Base-by-base conservation (phyloP, 2,888 invertebrate genomes). In the Eulithis testata region DNA sequence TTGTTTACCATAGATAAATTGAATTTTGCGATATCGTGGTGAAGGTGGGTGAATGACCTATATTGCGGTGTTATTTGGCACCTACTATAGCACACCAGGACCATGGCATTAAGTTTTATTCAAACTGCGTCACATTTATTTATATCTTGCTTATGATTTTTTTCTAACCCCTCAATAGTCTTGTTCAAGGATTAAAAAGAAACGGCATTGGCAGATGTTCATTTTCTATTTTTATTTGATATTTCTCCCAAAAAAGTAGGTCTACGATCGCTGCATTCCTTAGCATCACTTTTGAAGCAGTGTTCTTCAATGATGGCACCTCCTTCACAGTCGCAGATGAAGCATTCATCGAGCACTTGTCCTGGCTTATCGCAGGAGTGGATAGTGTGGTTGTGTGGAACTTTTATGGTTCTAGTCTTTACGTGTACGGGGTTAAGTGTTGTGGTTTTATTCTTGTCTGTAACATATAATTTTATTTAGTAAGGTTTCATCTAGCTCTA, bases 261-360 rank as follows among this genome's bases (percentile, higher is more conserved):
- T 8, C 57, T 70, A 0, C 72, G 73, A 14, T 82, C 55, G 0
- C 36, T 62, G 57, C 91, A 91, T 0, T 71, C 70, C 0, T 67
- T 54, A 0, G 71, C 72, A 0, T 85, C 76, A 43, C 80, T 90
- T 65, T 79, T 83, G 61, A 82, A 91, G 68, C 91, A 91, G 53
- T 90, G 88, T 55, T 90, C 90, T 60, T 81, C 78, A 1, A 90
- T 77, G 0, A 86, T 40, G 6, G 79, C 66, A 0, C 70, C 64
- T 0, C 80, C 69, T 11, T 81, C 79, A 61, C 91, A 91, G n/a
- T 88, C 81, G 58, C 91, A 91, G 6, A 87, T 74, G 65, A 76
- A 90, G 65, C 91, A 91, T 0, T 76, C 75, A 47, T 91, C 88
- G 45, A 71, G 68, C 0, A 87, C 37, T 1, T 69, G 76, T 0